Evolutionary conservation across 2,797 vertebrate genomes (phyloP).

Genomic region (Sylvia borin): DNA sequence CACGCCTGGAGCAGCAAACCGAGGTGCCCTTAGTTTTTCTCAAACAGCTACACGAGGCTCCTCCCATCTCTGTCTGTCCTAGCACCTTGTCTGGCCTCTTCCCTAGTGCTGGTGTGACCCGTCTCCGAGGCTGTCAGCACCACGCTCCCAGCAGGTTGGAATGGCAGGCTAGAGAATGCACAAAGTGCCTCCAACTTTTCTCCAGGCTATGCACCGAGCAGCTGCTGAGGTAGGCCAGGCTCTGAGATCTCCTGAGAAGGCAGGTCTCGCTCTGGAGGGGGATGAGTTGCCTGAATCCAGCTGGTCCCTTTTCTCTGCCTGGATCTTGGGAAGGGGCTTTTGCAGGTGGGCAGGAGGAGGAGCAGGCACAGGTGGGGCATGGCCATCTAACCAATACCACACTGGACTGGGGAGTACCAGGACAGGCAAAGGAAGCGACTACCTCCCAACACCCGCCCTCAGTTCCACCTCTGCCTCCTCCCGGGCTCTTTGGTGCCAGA

Average conservation of each 20-base stretch:
- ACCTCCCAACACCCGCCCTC: background rate
- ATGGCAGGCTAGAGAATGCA: constrained; percentile 40
- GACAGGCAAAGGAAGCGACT: background rate
- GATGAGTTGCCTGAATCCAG: background rate
- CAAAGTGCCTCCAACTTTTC: constrained; percentile 65
- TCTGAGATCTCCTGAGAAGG: background rate
- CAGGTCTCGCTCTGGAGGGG: background rate
- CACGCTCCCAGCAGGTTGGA: background rate
- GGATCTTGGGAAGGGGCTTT: background rate
- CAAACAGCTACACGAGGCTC: background rate
- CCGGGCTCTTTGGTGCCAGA: background rate
- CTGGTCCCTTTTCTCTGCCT: background rate
- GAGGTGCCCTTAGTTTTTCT: background rate
- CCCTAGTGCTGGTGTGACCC: background rate
- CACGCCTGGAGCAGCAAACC: background rate
- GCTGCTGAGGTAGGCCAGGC: constrained; percentile 12
- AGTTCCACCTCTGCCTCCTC: constrained; percentile 23
- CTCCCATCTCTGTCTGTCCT: background rate
- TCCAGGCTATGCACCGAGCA: constrained; percentile 57
- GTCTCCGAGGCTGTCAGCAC: background rate
- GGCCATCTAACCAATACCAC: background rate
- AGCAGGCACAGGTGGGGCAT: background rate
- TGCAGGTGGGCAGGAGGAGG: background rate
- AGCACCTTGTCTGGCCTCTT: background rate
- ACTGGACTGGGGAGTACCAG: background rate